A percentile compares a stretch with the other conserved stretches of the same genome.
Conservation (phyloP, 1,140 invertebrate species). For the Chironomus tepperi region DNA sequence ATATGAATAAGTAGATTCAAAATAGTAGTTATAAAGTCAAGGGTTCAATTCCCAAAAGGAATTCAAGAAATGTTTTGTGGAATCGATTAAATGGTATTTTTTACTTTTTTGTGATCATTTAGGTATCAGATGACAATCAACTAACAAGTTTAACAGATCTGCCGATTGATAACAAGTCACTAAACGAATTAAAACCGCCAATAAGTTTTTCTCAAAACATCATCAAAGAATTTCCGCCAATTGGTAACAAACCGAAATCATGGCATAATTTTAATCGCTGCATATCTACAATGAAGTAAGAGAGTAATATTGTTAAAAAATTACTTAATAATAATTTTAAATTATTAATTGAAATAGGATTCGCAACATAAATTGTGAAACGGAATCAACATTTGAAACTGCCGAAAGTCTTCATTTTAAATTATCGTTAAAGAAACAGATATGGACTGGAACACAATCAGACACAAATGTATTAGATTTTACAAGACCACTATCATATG, state of each 20-base stretch:
- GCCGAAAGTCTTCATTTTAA: slow-evolving; percentile 35
- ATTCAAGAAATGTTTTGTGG: neutral
- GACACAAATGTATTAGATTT: slow-evolving; percentile 27
- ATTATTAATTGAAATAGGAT: slow-evolving; percentile 25
- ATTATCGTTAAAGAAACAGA: slow-evolving; percentile 37
- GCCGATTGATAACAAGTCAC: slow-evolving; percentile 5
- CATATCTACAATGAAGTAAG: slow-evolving; percentile 26
- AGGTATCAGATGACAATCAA: slow-evolving; percentile 5
- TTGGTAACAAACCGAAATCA: slow-evolving; percentile 35
- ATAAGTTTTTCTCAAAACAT: neutral
- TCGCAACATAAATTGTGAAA: slow-evolving; percentile 20
- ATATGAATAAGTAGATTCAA: too few species aligned
- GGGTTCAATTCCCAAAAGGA: neutral
- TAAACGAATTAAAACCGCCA: neutral
- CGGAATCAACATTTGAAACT: slow-evolving; percentile 23
- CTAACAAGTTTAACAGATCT: neutral
- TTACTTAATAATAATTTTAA: neutral
- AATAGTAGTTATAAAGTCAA: too few species aligned
- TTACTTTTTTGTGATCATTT: neutral
- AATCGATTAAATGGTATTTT: neutral
- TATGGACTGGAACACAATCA: slow-evolving; percentile 34
- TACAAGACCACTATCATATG: slow-evolving; percentile 30
- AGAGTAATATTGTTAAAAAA: neutral
- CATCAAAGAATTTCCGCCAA: slow-evolving; percentile 27
- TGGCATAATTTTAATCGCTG: slow-evolving; percentile 35